These are phyloP conservation scores for Spatula versicolor DNA, from an alignment of 2,797 vertebrate species.

Conservation along the genomic window DNA sequence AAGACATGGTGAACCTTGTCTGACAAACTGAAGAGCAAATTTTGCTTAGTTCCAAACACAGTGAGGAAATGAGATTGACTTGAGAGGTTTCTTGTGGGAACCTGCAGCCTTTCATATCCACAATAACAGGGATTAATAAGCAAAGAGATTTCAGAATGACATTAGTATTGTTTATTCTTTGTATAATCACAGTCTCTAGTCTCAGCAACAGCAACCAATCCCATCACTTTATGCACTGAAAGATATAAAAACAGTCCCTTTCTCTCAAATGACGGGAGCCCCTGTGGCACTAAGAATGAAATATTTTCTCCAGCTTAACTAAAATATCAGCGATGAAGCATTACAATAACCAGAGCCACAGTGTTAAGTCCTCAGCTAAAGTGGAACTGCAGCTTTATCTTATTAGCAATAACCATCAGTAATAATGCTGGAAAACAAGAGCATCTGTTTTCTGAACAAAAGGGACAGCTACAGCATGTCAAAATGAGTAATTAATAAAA, in stretches of 20 bases:
- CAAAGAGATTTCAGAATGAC: neutral
- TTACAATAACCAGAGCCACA: slow-evolving; percentile 25
- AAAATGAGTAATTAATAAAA: slow-evolving; percentile 75
- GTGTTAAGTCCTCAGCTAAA: slow-evolving; percentile 27
- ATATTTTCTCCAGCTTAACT: slow-evolving; percentile 11
- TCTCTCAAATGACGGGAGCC: neutral
- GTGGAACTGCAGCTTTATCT: slow-evolving; percentile 24
- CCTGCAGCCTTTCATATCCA: neutral
- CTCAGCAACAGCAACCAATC: neutral
- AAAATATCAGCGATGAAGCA: neutral
- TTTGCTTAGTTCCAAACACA: neutral
- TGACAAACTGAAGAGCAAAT: slow-evolving; percentile 1
- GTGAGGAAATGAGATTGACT: neutral
- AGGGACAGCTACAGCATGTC: slow-evolving; percentile 69
- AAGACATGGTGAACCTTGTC: neutral
- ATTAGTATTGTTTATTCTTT: neutral
- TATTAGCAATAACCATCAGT: slow-evolving; percentile 66
- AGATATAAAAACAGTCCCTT: neutral
- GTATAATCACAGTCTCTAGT: neutral
- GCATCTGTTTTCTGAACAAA: slow-evolving; percentile 70
- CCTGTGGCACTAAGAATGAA: neutral
- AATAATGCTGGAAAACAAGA: slow-evolving; percentile 54
- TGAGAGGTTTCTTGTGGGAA: neutral
- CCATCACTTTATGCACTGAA: neutral
- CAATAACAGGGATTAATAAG: neutral